Evolutionary conservation across 2,797 vertebrate genomes (phyloP), one percentile per base, ranked within the genome.

Genomic region (Sylvilagus floridanus): DNA sequence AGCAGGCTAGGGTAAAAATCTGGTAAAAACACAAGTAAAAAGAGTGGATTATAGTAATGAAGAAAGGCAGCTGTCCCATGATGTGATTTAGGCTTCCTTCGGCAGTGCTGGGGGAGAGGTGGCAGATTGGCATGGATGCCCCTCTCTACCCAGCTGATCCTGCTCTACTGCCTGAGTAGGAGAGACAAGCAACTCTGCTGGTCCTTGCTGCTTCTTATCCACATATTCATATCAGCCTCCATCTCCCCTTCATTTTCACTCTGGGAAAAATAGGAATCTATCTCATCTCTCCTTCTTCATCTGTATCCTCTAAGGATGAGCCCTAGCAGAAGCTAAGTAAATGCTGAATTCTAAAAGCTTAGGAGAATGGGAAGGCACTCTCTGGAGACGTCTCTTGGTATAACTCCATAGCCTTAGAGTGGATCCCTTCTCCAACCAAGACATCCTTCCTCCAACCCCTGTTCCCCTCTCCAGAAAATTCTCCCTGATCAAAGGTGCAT

Each of bases 1-100:
- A 84, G 81, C 26, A n/a, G 19, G 42, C 17, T 75, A 37, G 81
- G 93, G 42, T 81, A 28, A 93, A 95, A 75, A 30, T 66, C 62
- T 88, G 79, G 81, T 63, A 37, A 88, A 82, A 82, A 76, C 68
- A 81, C 79, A 81, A 86, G 60, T 37, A 7, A 32, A 78, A 68
- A 93, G 62, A 77, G 50, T 35, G 21, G 77, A 86, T 84, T 86
- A 63, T 57, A 50, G 10, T 57, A 82, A 95, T 68, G 9, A 83
- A 65, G 52, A 87, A 75, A 79, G 47, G n/a, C 68, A 90, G 63
- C 78, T 62, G 28, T 62, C 35, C 10, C 42, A 10, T 26, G 73
- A 84, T 26, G 50, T 0, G 2, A 69, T 69, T 78, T 22, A 30
- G 79, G 35, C 28, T 91, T 83, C 52, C 68, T 47, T 82, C 50